A percentile compares a stretch with the other conserved stretches of the same genome.
Evolutionary conservation across 2,888 invertebrate species (phyloP).

Genomic region (Papilio demoleus): DNA sequence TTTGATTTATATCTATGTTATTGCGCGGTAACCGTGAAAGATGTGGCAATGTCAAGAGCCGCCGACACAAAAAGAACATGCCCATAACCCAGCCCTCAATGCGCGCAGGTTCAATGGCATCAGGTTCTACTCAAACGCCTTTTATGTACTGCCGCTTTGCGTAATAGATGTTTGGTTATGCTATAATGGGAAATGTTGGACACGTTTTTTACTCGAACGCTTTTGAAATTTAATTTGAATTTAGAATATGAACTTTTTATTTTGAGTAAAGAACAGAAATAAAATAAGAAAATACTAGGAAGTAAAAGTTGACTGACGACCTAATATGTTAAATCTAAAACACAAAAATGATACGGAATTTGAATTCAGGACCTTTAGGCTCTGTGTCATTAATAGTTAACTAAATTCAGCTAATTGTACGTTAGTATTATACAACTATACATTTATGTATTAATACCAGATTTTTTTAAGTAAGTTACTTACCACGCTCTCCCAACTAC

Average conservation of each 20-base stretch:
- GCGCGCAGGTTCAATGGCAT: conserved; percentile 74
- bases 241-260: conserved; percentile 20
- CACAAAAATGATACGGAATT: no score
- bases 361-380: no score
- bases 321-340: not conserved
- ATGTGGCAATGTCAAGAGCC: conserved; percentile 77
- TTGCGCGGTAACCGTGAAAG: conserved; percentile 60
- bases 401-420: no score
- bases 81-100: conserved; percentile 70
- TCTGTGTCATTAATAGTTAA: no score
- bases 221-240: conserved; percentile 26
- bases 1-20: conserved; percentile 56
- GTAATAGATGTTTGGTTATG: conserved; percentile 61
- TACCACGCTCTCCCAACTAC: conserved; percentile 82
- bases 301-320: not conserved
- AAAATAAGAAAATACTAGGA: not conserved
- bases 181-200: conserved; percentile 54
- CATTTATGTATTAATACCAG: no score
- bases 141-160: conserved; percentile 75
- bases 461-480: no score
- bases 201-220: conserved; percentile 9
- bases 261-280: not conserved
- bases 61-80: conserved; percentile 68
- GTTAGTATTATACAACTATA: no score
- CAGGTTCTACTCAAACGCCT: conserved; percentile 71